These are phyloP conservation scores for Brachypteracias leptosomus DNA, from an alignment of 2,113 vertebrate species.

Conservation along the genomic window DNA sequence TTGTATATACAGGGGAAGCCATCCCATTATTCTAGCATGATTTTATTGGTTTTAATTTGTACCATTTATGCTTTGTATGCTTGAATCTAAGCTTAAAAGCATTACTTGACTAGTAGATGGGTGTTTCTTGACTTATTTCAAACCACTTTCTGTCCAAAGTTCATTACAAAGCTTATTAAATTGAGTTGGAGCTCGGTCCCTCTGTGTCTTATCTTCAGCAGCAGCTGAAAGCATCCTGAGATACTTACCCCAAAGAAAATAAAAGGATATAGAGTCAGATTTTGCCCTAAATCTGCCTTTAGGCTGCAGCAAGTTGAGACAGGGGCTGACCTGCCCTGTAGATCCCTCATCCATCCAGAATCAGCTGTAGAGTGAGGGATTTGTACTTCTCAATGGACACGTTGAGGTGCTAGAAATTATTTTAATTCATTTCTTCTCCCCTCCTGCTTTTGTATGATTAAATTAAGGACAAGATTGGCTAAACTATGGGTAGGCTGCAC, in stretches of 20 bases:
- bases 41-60: constrained; percentile 51
- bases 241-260: background rate
- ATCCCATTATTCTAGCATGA: background rate
- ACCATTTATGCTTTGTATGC: constrained; percentile 47
- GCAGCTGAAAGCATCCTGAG: background rate
- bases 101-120: constrained; percentile 37
- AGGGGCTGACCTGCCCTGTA: background rate
- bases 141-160: constrained; percentile 36
- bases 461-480: background rate
- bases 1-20: constrained; percentile 42
- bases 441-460: background rate
- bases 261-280: fast-evolving
- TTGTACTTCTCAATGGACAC: background rate
- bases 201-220: constrained; percentile 13
- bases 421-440: background rate
- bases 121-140: constrained; percentile 24
- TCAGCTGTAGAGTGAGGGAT: background rate
- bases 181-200: constrained; percentile 37
- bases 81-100: constrained; percentile 56
- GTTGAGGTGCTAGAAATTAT: fast-evolving
- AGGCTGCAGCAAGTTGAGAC: background rate
- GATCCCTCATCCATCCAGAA: background rate
- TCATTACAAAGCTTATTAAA: constrained; percentile 46
- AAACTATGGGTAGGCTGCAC: background rate
- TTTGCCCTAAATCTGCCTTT: background rate